phyloP scores from a whole-genome alignment of 2,797 vertebrate genomes.

The Bovichtus diacanthus region DNA sequence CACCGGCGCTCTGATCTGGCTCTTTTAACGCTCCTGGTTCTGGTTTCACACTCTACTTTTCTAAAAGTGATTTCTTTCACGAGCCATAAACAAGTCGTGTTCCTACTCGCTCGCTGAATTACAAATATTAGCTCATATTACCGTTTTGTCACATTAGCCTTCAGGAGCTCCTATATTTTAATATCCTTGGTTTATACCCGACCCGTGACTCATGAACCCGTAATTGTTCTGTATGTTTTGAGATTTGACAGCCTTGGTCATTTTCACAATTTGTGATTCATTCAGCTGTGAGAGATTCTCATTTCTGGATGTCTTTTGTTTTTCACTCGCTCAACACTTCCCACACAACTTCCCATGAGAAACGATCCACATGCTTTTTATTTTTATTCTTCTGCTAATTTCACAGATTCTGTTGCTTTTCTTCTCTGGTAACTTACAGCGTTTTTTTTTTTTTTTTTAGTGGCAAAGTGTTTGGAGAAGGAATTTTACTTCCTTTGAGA shows the following conservation, averaged over 20 bases:
- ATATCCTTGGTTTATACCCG: neutral
- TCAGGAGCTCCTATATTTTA: slow-evolving; percentile 6
- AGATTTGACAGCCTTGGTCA: neutral
- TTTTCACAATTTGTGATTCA: slow-evolving; percentile 21
- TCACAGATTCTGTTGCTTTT: neutral
- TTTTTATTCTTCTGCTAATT: slow-evolving; percentile 28
- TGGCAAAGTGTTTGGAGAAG: neutral
- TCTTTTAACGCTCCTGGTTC: slow-evolving; percentile 18
- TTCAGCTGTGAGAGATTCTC: slow-evolving; percentile 22
- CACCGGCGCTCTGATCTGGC: slow-evolving; percentile 25
- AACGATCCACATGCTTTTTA: slow-evolving; percentile 1
- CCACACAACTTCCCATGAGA: slow-evolving; percentile 21
- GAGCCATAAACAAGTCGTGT: slow-evolving; percentile 43
- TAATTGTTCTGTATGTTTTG: neutral
- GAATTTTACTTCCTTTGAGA: neutral
- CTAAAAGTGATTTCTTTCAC: slow-evolving; percentile 36
- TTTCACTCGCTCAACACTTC: slow-evolving; percentile 13
- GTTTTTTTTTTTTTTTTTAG: too few species aligned
- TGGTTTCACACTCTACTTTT: neutral
- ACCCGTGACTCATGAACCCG: slow-evolving; percentile 8
- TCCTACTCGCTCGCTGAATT: neutral
- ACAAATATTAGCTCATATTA: too few species aligned
- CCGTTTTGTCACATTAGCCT: neutral
- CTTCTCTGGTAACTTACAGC: neutral
- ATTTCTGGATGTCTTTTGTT: slow-evolving; percentile 15